These are phyloP conservation scores for Drosophila saltans DNA, from an alignment of 1,140 invertebrate species.

Conservation along the genomic window DNA sequence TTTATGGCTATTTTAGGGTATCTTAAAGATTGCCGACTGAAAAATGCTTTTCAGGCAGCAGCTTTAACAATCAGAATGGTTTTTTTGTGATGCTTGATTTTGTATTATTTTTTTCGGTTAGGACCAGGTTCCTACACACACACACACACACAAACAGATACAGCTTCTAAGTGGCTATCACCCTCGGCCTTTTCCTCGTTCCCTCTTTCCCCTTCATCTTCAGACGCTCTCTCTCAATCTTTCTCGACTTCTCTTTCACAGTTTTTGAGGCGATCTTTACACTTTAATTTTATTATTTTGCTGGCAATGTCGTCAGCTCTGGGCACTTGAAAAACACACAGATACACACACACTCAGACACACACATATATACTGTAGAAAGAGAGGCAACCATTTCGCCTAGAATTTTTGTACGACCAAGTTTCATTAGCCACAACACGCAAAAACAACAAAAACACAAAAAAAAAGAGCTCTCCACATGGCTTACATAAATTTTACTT, in stretches of 20 bases:
- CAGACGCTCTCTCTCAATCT: neutral
- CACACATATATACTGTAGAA: neutral
- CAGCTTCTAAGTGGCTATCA: conserved; percentile 19
- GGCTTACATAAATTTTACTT: conserved; percentile 10
- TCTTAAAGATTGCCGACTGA: conserved; percentile 26
- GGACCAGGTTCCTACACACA: conserved; percentile 12
- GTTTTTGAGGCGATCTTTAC: conserved; percentile 13
- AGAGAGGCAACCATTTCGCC: neutral
- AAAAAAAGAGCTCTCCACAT: neutral
- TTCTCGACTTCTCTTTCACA: neutral
- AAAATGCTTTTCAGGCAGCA: conserved; percentile 17
- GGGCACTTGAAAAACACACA: conserved; percentile 8
- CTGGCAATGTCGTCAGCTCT: conserved; percentile 15
- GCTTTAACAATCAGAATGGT: conserved; percentile 15
- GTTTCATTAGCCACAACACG: conserved; percentile 3
- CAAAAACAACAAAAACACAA: neutral
- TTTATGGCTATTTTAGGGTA: conserved; percentile 16
- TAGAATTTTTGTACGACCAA: conserved; percentile 9
- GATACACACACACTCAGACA: neutral
- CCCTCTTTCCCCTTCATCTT: too few relatives aligned
- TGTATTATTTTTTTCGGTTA: neutral
- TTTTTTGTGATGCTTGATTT: neutral
- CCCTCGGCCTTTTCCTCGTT: too few relatives aligned
- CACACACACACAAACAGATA: conserved; percentile 3
- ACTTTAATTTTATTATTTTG: conserved; percentile 23